Base-by-base conservation (phyloP, 2,888 invertebrate species). In the Lasioglossum leucozonium region DNA sequence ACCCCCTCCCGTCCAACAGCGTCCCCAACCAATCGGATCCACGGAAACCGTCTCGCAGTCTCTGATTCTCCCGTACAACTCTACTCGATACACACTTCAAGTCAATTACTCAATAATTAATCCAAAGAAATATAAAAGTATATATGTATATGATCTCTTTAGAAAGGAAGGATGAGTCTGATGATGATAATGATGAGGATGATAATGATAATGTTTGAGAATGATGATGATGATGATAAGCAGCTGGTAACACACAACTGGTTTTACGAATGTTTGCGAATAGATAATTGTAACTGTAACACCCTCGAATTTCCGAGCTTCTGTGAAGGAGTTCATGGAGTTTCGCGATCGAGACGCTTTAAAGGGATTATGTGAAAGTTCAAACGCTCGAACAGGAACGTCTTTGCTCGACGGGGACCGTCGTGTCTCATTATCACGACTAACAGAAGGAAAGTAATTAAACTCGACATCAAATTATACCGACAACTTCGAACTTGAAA, bases 81-180 rank as follows among this genome's bases (percentile, higher is more conserved):
- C 82, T 83, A 81, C 71, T 79, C 71, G 78, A 81, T 71, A 94
- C 93, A 94, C 93, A 95, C 95, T 95, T 93, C 87, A 95, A 94
- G 95, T 95, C 94, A 95, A 95, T 94, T 95, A 95, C 91, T 93
- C 92, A 93, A 93, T 84, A 44, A 84, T 93, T 93, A 93, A 92
- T 87, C 92, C 92, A 87, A 93, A 89, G 78, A 82, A 82, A 51
- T 85, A 79, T 79, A 71, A 65, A n/a, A n/a, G 18, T 71, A 81
- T 58, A 76, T 76, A 72, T 67, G 65, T 65, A 71, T 72, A 72
- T 84, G 81, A 84, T 90, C 30, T 8, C 51, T 51, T 30, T 65
- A 65, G 65, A 34, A 65, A 65, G 65, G 65, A 65, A 65, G 65
- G 65, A 34, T 65, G 62, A 26, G 62, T 62, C 62, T 62, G 62